These are phyloP conservation scores for Acanthisitta chloris DNA, from an alignment of 2,113 vertebrate genomes.

Conservation along the genomic window DNA sequence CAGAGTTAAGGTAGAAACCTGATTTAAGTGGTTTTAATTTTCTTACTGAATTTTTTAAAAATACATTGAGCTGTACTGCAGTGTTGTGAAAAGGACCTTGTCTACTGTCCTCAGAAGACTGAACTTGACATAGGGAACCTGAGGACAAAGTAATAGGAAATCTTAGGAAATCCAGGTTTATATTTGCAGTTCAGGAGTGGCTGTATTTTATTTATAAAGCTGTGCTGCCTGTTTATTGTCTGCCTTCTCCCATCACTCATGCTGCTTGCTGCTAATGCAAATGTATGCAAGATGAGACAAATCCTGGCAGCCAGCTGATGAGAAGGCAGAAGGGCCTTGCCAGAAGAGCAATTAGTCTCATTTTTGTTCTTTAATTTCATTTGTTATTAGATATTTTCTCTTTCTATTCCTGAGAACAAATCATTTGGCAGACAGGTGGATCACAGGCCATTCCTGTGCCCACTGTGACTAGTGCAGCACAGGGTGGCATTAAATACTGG, in stretches of 20 bases:
- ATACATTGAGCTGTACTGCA: neutral
- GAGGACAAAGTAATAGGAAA: neutral
- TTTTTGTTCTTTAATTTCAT: neutral
- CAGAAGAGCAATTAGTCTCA: slow-evolving; percentile 6
- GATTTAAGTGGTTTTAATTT: neutral
- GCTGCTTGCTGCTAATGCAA: slow-evolving; percentile 15
- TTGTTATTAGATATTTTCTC: neutral
- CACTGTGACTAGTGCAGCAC: neutral
- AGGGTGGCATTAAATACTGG: neutral
- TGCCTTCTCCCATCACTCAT: neutral
- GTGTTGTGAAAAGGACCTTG: neutral
- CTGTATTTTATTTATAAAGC: neutral
- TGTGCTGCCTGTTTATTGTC: neutral
- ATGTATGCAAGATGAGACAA: slow-evolving; percentile 46
- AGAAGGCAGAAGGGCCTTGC: neutral
- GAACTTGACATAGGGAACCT: neutral
- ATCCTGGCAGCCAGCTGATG: slow-evolving; percentile 5
- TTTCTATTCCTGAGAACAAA: neutral
- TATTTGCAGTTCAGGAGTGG: neutral
- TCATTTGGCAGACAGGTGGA: neutral
- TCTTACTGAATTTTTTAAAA: neutral
- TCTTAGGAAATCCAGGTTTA: neutral
- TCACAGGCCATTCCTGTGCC: neutral
- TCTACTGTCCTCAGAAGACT: neutral
- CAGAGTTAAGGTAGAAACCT: neutral